Evolutionary conservation across 2,113 vertebrate genomes (phyloP).

Genomic region (Peucedramus taeniatus): DNA sequence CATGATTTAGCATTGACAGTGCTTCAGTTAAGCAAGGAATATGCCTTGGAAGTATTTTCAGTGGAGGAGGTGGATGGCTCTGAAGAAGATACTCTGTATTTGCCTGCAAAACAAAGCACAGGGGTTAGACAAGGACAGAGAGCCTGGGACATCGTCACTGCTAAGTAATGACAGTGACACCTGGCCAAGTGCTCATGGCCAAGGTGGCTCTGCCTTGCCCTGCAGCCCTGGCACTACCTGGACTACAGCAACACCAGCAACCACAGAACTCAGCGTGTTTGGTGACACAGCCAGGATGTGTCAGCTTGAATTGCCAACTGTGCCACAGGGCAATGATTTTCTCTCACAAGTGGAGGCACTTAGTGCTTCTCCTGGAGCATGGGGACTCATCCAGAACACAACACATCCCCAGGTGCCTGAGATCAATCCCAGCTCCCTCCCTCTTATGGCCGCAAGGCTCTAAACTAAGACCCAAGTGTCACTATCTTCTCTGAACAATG

Average conservation of each 20-base stretch:
- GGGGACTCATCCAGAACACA: neutral
- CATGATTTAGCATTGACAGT: neutral
- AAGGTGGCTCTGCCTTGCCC: neutral
- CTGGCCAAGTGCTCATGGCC: neutral
- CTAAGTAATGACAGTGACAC: neutral
- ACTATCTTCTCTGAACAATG: neutral
- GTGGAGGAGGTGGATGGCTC: conserved; percentile 68
- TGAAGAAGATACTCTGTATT: conserved; percentile 72
- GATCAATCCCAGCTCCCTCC: neutral
- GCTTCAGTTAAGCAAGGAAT: conserved; percentile 72
- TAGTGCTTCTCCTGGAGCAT: neutral
- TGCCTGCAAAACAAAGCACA: conserved; percentile 62
- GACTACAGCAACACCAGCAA: neutral
- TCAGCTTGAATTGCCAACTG: neutral
- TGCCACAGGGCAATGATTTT: neutral
- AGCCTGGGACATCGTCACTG: neutral
- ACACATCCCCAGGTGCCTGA: neutral
- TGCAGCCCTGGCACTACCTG: neutral
- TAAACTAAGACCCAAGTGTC: neutral
- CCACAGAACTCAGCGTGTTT: neutral
- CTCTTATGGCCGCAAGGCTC: neutral
- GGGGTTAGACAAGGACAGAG: neutral
- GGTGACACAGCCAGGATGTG: neutral
- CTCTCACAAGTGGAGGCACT: neutral
- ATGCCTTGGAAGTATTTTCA: conserved; percentile 72